Evolutionary conservation across 2,113 vertebrate species (phyloP).

Genomic region (Stomatorhinus ivindoensis): DNA sequence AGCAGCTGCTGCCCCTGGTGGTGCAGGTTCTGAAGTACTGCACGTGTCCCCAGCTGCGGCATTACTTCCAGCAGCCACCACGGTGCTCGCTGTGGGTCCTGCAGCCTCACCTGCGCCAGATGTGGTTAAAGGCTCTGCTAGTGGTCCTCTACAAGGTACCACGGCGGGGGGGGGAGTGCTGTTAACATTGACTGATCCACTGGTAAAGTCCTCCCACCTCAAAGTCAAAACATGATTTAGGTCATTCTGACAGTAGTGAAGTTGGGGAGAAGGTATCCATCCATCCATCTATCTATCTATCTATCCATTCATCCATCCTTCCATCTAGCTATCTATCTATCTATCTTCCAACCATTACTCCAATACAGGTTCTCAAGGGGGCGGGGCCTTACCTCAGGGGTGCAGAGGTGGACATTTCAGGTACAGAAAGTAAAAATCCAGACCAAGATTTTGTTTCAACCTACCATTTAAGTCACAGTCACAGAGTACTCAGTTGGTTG

Average conservation of each 20-base stretch:
- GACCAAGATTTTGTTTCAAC: background rate
- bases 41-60: constrained; percentile 89
- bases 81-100: constrained; percentile 94
- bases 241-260: background rate
- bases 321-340: background rate
- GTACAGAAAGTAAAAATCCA: background rate
- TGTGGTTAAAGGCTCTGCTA: constrained; percentile 94
- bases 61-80: constrained; percentile 96
- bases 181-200: background rate
- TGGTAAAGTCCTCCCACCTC: background rate
- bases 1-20: constrained; percentile 94
- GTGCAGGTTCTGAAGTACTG: constrained; percentile 97
- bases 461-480: background rate
- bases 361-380: background rate
- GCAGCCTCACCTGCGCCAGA: constrained; percentile 89
- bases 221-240: background rate
- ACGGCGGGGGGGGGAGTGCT: background rate
- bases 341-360: background rate
- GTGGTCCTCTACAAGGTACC: constrained; percentile 96
- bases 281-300: background rate
- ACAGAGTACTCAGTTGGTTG: background rate
- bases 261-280: background rate
- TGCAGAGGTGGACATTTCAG: background rate
- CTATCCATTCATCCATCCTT: background rate
- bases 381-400: background rate